These are phyloP conservation scores for Coelopa frigida DNA, from an alignment of 1,140 invertebrate species.

Conservation along the genomic window DNA sequence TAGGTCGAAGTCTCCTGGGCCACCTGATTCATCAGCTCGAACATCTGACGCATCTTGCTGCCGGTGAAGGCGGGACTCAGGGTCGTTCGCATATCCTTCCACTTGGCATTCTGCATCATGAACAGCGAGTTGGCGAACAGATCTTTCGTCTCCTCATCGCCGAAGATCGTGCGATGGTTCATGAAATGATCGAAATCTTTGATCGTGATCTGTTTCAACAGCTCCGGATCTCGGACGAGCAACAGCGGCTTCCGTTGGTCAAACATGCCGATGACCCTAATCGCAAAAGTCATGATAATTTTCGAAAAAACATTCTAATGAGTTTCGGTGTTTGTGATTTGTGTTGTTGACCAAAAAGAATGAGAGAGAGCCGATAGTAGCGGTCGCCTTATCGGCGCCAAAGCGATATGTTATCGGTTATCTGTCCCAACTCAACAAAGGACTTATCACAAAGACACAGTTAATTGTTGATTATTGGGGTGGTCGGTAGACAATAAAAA, in stretches of 20 bases:
- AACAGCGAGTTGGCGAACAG: slow-evolving; percentile 19
- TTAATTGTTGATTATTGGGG: too few species aligned
- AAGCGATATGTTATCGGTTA: too few species aligned
- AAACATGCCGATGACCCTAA: slow-evolving; percentile 12
- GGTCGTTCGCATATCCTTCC: slow-evolving; percentile 28
- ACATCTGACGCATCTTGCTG: slow-evolving; percentile 39
- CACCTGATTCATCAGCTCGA: slow-evolving; percentile 24
- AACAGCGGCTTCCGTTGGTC: slow-evolving; percentile 6
- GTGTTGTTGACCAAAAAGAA: too few species aligned
- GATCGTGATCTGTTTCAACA: slow-evolving; percentile 48
- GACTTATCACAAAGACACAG: too few species aligned
- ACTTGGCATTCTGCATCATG: slow-evolving; percentile 19
- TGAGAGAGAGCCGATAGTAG: too few species aligned
- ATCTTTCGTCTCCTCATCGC: not conserved
- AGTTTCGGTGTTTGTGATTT: too few species aligned
- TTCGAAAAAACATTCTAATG: too few species aligned
- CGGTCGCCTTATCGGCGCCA: too few species aligned
- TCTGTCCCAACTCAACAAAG: too few species aligned
- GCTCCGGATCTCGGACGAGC: slow-evolving; percentile 33
- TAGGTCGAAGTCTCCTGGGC: slow-evolving; percentile 15
- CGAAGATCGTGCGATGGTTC: slow-evolving; percentile 31
- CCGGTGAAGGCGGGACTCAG: slow-evolving; percentile 33
- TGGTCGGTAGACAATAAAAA: too few species aligned
- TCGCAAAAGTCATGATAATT: too few species aligned
- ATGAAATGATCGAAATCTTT: slow-evolving; percentile 50